A percentile compares a stretch with the other conserved stretches of the same genome.
Evolutionary conservation across 2,113 vertebrate species (phyloP).

Genomic region (Rutilus rutilus): DNA sequence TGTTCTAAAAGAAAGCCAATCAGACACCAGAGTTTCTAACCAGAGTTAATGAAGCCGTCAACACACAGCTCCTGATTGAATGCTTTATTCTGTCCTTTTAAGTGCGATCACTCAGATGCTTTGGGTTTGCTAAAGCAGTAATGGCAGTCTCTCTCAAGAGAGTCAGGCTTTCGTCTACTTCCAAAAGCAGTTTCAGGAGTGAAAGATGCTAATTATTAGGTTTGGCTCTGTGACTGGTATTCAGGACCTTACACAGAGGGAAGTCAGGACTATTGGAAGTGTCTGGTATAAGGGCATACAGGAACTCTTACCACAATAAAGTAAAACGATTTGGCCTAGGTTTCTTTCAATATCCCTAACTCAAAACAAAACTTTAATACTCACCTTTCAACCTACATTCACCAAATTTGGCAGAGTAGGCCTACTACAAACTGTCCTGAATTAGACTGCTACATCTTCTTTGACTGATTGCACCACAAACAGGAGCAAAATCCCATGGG

Average conservation of each 20-base stretch:
- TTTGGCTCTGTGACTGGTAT: neutral
- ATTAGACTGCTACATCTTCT: neutral
- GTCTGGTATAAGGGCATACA: neutral
- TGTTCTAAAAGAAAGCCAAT: conserved; percentile 43
- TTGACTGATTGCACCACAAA: neutral
- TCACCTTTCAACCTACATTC: neutral
- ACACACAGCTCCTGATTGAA: conserved; percentile 19
- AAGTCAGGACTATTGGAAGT: neutral
- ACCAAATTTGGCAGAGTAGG: too few species aligned
- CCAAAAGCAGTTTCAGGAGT: conserved; percentile 12
- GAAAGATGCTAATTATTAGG: conserved; percentile 28
- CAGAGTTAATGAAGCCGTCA: conserved; percentile 39
- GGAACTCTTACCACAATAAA: neutral
- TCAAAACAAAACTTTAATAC: neutral
- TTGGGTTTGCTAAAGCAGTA: neutral
- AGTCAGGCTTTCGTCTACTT: neutral
- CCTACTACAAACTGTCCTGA: neutral
- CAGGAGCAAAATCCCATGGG: neutral
- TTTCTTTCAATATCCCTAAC: neutral
- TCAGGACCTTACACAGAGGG: neutral
- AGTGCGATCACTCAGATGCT: conserved; percentile 4
- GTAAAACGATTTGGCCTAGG: neutral
- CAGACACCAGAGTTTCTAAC: conserved; percentile 35
- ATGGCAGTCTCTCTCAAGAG: neutral
- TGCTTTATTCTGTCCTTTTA: conserved; percentile 26